Base-by-base conservation (phyloP, 1,140 invertebrate species). In the Cydia strobilella region DNA sequence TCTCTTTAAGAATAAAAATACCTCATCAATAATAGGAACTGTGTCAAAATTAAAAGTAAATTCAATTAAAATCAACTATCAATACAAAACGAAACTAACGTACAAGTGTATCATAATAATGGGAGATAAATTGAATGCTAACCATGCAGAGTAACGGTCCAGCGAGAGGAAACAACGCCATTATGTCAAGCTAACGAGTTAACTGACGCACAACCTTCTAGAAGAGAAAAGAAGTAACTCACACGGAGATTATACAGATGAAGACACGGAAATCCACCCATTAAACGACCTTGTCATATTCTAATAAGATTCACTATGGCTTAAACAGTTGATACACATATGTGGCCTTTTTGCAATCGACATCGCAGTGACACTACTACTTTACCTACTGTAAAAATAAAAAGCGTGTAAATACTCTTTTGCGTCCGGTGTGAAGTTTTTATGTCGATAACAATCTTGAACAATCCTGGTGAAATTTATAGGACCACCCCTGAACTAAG, bases 71-170 rank as follows among this genome's bases (percentile, higher is more conserved):
- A 59, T 59, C 54, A 59, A 23, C 54, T 3, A 23, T 23, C 54
- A 23, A 10, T 59, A 59, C 54, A 23, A 23, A 59, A 23, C n/a
- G 54, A 59, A 59, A 20, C 6, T 9, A 59, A 59, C 54, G 15
- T 23, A 59, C 54, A 59, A 59, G 20, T 59, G 54, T 59, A 59
- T 59, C 54, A n/a, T 23, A 59, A n/a, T 23, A 59, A 23, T 59
- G 54, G 74, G 76, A 72, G 80, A 84, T 79, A 78, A 77, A 84
- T 84, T 62, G 77, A 79, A 76, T 71, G 73, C 59, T 63, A 23
- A 65, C 51, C 65, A 54, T 65, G 59, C 71, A 73, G 76, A 66
- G 20, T 81, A 81, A 79, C 80, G 77, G 80, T 81, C 74, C 72
- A 76, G n/a, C n/a, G 74, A n/a, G 75, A 74, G 74, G 75, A 76